These are phyloP conservation scores for Hyposmocoma kahamanoa DNA, from an alignment of 1,140 invertebrate genomes.

Conservation along the genomic window DNA sequence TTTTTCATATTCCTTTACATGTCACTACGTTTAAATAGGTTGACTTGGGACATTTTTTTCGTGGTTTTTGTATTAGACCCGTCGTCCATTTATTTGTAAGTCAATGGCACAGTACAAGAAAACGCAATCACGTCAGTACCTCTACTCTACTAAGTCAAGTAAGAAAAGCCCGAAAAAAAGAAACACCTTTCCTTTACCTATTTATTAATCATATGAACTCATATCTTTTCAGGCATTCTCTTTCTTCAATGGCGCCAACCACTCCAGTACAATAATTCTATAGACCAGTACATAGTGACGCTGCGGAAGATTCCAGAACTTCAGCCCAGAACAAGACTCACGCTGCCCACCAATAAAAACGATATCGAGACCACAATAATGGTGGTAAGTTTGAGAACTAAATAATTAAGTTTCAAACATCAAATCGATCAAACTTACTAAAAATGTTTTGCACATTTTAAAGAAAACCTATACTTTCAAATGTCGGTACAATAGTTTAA, in stretches of 20 bases:
- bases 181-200: background rate
- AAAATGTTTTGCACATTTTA: too few relatives aligned
- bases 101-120: too few relatives aligned
- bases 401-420: background rate
- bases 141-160: too few relatives aligned
- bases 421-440: background rate
- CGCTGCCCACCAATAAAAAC: conserved; percentile 46
- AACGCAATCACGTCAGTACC: too few relatives aligned
- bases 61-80: too few relatives aligned
- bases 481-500: too few relatives aligned
- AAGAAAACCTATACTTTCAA: too few relatives aligned
- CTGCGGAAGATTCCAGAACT: conserved; percentile 56
- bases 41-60: too few relatives aligned
- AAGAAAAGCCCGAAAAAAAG: too few relatives aligned
- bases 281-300: conserved; percentile 88
- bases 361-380: conserved; percentile 66
- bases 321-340: conserved; percentile 42
- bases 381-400: conserved; percentile 40
- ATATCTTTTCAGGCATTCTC: conserved; percentile 75
- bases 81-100: too few relatives aligned
- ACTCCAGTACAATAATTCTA: conserved; percentile 80
- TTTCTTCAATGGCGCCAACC: conserved; percentile 89
- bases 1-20: too few relatives aligned
- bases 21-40: too few relatives aligned
- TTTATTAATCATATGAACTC: conserved; percentile 2